Evolutionary conservation across 1,140 invertebrate species (phyloP).

Genomic region (Apis dorsata): DNA sequence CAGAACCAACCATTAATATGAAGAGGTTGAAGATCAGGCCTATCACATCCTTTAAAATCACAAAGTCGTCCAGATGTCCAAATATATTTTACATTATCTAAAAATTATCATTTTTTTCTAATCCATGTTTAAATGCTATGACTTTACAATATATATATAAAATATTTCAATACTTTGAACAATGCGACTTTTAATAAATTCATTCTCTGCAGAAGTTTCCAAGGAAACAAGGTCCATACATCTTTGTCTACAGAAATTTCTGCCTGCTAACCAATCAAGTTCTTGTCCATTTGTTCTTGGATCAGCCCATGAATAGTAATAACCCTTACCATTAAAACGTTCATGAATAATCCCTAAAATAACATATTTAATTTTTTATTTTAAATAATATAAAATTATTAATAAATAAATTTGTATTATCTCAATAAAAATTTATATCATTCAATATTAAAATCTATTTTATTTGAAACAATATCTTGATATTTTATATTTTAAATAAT

Average conservation of each 20-base stretch:
- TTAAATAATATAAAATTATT: constrained; percentile 2
- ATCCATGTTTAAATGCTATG: neutral
- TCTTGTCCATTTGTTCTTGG: constrained; percentile 85
- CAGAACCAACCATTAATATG: constrained; percentile 92
- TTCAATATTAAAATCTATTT: neutral
- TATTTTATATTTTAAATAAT: neutral
- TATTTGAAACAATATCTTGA: neutral
- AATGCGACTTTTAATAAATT: constrained; percentile 89
- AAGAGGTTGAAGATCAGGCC: constrained; percentile 88
- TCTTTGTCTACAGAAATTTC: constrained; percentile 90
- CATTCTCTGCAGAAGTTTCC: constrained; percentile 90
- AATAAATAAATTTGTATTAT: neutral
- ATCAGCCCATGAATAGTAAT: constrained; percentile 92
- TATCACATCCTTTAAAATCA: constrained; percentile 91
- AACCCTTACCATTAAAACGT: constrained; percentile 83
- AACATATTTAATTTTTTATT: constrained; percentile 12
- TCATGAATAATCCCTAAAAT: constrained; percentile 79
- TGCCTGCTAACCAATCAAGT: constrained; percentile 89
- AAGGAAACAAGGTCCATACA: constrained; percentile 93
- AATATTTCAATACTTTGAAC: constrained; percentile 82
- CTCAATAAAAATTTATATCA: neutral
- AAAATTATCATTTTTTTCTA: constrained; percentile 39
- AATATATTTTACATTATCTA: constrained; percentile 87
- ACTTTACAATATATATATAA: neutral
- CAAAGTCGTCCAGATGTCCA: constrained; percentile 93